Base-by-base conservation (phyloP, 2,888 invertebrate genomes). In the Himalopsyche tibetana region DNA sequence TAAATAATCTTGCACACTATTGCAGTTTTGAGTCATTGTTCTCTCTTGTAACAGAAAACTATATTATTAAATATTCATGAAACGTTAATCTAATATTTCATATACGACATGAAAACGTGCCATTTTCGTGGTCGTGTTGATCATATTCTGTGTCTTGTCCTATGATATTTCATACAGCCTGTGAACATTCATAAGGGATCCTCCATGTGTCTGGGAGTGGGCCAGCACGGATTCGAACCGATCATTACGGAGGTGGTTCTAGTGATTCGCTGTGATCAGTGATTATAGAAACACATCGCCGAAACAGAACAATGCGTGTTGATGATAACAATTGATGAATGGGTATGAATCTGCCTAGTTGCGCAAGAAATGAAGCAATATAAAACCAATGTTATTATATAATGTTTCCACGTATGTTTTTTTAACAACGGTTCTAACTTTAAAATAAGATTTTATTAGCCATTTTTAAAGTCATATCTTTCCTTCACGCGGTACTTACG, bases 211-310 rank as follows among this genome's bases (percentile, higher is more conserved):
- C 36, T 83, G 83, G 85, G 85, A 80, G 85, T 51, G 83, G 82
- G 19, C 85, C 38, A 63, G 80, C 85, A 85, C 85, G 85, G 85
- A 55, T 85, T 82, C 85, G 55, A 83, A 85, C 55, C 85, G 82
- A 80, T 85, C 85, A 85, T 85, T 85, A 85, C 83, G 55, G 83
- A 85, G 85, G 85, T 85, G 85, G 85, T 83, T 80, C 55, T 55
- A 56, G 83, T 85, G 82, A 85, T 85, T 74, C 74, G 74, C 38
- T 74, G 12, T 74, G 85, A 83, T 83, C 85, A 83, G 79, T 85
- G 83, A 85, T 85, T 85, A 85, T 83, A 82, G 56, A 85, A 85
- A 85, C 85, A 83, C 85, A 83, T 85, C 56, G 83, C 85, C 85
- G 85, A 85, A 82, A 85, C 80, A 85, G 15, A 74, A 74, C 74